Evolutionary conservation across 2,113 vertebrate genomes (phyloP).

Genomic region (Mystacornis crossleyi): DNA sequence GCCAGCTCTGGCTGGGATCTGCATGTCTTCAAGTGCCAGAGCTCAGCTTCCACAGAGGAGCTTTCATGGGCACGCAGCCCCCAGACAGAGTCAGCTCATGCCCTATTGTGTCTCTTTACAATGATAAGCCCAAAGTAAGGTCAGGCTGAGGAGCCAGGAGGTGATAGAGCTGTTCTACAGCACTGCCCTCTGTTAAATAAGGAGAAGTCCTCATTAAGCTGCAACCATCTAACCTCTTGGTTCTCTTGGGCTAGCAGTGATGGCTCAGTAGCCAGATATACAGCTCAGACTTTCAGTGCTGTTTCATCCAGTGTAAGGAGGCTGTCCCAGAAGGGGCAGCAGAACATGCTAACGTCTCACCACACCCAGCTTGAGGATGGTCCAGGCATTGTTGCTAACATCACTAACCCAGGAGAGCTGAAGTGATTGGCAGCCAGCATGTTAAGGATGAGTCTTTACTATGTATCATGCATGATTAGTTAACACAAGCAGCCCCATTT

Average conservation of each 20-base stretch:
- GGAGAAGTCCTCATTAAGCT: not conserved
- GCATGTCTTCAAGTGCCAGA: not conserved
- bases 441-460: not conserved
- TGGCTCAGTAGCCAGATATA: not conserved
- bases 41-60: not conserved
- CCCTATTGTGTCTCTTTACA: rapidly evolving
- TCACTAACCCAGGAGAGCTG: not conserved
- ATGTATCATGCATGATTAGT: rapidly evolving
- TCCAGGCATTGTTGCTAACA: not conserved
- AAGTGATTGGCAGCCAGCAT: not conserved
- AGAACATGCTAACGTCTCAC: not conserved
- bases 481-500: not conserved
- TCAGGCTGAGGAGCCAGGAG: not conserved
- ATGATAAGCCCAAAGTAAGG: not conserved
- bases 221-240: not conserved
- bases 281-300: rapidly evolving
- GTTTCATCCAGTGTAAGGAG: not conserved
- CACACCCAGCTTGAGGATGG: rapidly evolving
- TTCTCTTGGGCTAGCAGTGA: not conserved
- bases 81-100: not conserved
- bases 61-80: not conserved
- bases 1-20: not conserved
- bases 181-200: not conserved
- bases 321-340: not conserved
- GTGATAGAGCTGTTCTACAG: not conserved